Percentiles rank a stretch among this genome's conserved stretches.
phyloP scores from a whole-genome alignment of 92 coral and sea anemone genomes.

The Plumapathes pennacea region DNA sequence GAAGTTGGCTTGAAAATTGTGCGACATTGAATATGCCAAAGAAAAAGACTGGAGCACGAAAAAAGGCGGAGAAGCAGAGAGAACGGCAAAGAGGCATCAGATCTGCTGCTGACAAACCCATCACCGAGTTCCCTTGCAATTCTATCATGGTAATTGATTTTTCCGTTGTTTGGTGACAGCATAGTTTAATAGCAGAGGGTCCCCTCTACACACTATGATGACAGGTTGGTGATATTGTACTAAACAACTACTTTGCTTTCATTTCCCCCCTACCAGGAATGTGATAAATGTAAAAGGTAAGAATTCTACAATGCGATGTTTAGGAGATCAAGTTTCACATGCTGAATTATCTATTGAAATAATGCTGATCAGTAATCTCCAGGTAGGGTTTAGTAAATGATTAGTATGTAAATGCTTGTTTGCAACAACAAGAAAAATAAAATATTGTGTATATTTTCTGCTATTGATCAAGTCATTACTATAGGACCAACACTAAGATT shows the following conservation, averaged over 20 bases:
- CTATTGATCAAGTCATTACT: too few relatives aligned
- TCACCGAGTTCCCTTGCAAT: slow-evolving; percentile 81
- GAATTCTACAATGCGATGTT: neutral
- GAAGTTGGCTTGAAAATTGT: too few relatives aligned
- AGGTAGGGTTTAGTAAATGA: too few relatives aligned
- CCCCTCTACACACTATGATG: neutral
- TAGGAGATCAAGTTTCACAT: too few relatives aligned
- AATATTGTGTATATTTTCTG: too few relatives aligned
- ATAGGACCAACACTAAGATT: too few relatives aligned
- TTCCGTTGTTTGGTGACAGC: too few relatives aligned
- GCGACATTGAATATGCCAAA: slow-evolving; percentile 84
- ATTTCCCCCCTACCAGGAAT: slow-evolving; percentile 58
- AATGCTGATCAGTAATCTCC: too few relatives aligned
- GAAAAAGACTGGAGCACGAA: slow-evolving; percentile 98
- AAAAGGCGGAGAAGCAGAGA: slow-evolving; percentile 94
- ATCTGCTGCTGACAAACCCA: slow-evolving; percentile 46
- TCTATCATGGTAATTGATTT: slow-evolving; percentile 80
- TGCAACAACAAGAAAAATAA: too few relatives aligned
- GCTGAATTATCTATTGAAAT: too few relatives aligned
- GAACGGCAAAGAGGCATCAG: slow-evolving; percentile 80
- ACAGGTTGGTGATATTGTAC: neutral
- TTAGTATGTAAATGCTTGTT: too few relatives aligned
- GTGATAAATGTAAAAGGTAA: slow-evolving; percentile 96
- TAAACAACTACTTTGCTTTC: neutral
- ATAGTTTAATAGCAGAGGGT: neutral